Conservation (phyloP, 2,888 invertebrate species). For the Hirtodrosophila alboralis region DNA sequence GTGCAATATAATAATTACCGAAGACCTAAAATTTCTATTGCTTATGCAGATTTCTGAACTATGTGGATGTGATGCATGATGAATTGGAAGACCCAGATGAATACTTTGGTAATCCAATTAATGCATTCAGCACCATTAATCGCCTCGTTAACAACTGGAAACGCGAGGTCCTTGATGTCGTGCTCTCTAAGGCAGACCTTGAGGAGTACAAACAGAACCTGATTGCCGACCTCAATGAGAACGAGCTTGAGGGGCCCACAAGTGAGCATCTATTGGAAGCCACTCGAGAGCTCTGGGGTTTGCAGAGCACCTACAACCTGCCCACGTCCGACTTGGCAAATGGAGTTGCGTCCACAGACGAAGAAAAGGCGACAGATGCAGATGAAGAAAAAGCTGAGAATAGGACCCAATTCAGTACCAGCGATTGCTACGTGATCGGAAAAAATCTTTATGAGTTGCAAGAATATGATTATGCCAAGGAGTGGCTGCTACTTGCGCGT, state of each 20-base stretch:
- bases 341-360: constrained; percentile 90
- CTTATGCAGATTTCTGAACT: constrained; percentile 34
- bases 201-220: constrained; percentile 9
- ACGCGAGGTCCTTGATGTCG: constrained; percentile 45
- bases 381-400: constrained; percentile 85
- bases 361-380: constrained; percentile 86
- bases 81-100: constrained; percentile 14
- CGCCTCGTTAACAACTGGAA: constrained; percentile 67
- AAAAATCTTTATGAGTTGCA: constrained; percentile 34
- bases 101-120: constrained; percentile 64
- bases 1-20: too few relatives aligned
- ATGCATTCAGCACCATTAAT: constrained; percentile 55
- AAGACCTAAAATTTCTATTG: neutral
- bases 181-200: constrained; percentile 12
- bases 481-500: constrained; percentile 70
- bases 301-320: constrained; percentile 95
- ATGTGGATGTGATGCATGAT: constrained; percentile 27
- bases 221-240: neutral
- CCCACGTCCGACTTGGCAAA: constrained; percentile 91
- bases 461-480: constrained; percentile 43
- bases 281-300: too few relatives aligned
- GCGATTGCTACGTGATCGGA: constrained; percentile 68
- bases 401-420: constrained; percentile 49
- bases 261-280: constrained; percentile 93
- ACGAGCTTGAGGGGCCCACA: constrained; percentile 22